These are phyloP conservation scores for Schizopygopsis malacanthus DNA, from an alignment of 2,797 vertebrate genomes.

Conservation along the genomic window DNA sequence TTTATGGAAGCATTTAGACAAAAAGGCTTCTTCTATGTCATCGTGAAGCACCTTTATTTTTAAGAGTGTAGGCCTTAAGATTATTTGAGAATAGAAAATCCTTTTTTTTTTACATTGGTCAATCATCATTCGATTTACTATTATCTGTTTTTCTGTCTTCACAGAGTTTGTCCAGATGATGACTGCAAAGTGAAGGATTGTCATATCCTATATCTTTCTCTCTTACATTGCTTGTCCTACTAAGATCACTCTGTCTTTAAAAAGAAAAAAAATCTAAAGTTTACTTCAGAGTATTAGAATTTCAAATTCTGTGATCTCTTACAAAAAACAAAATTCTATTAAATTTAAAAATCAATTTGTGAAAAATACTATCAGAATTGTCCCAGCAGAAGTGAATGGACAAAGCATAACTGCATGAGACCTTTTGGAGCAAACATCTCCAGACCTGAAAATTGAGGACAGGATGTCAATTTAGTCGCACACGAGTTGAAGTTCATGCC, in stretches of 20 bases:
- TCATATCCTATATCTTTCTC: slow-evolving; percentile 65
- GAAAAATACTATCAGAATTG: slow-evolving; percentile 73
- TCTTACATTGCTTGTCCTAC: slow-evolving; percentile 81
- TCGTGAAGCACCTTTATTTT: no score
- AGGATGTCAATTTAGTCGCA: slow-evolving; percentile 68
- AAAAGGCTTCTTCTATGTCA: no score
- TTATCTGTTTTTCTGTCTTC: slow-evolving; percentile 41
- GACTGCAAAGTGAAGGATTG: slow-evolving; percentile 88
- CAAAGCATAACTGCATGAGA: slow-evolving; percentile 76
- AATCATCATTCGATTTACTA: not conserved
- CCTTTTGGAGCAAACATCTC: slow-evolving; percentile 58
- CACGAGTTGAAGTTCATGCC: slow-evolving; percentile 64
- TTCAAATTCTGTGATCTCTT: slow-evolving; percentile 50
- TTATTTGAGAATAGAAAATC: not conserved
- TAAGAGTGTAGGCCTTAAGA: not conserved
- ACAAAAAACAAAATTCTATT: slow-evolving; percentile 29
- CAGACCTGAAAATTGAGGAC: slow-evolving; percentile 68
- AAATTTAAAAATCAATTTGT: slow-evolving; percentile 57
- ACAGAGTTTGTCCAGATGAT: slow-evolving; percentile 96
- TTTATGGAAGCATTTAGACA: no score
- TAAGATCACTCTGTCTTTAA: slow-evolving; percentile 81
- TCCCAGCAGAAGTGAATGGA: slow-evolving; percentile 77
- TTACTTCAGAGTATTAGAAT: slow-evolving; percentile 61
- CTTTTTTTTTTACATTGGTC: not conserved
- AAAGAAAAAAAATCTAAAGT: slow-evolving; percentile 68